A percentile compares a stretch with the other conserved stretches of the same genome.
phyloP scores from a whole-genome alignment of 2,113 vertebrate genomes.

The Mustela lutreola region DNA sequence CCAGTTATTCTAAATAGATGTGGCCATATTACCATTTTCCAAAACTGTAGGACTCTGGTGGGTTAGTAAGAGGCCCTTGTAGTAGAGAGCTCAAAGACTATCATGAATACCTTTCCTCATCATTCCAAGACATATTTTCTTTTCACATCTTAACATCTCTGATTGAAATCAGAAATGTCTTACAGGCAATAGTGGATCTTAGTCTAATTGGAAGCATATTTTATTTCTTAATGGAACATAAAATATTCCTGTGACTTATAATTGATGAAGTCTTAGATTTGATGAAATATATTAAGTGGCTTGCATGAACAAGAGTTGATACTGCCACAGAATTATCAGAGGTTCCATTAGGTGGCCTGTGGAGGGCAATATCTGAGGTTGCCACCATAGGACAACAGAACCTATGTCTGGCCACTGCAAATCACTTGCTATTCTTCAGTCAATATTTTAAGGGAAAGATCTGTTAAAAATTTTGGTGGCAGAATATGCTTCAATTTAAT shows the following conservation, averaged over 20 bases:
- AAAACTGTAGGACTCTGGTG: neutral
- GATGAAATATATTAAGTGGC: constrained; percentile 43
- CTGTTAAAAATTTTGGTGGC: neutral
- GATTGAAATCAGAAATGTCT: constrained; percentile 49
- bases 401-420: neutral
- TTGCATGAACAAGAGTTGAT: neutral
- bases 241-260: constrained; percentile 33
- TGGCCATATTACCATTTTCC: neutral
- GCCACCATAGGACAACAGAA: accelerated
- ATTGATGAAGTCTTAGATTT: constrained; percentile 61
- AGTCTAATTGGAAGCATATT: constrained; percentile 60
- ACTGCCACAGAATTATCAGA: neutral
- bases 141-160: constrained; percentile 49
- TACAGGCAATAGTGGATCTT: constrained; percentile 34
- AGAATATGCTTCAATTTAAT: neutral
- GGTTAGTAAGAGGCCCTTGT: neutral
- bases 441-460: neutral
- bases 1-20: neutral
- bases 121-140: constrained; percentile 38
- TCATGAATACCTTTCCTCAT: neutral
- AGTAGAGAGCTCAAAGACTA: neutral
- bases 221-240: constrained; percentile 74
- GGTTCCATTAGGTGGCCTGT: neutral
- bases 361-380: neutral
- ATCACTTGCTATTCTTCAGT: neutral